A percentile compares a stretch with the other conserved stretches of the same genome.
Conservation (phyloP, 2,113 vertebrate species). For the Oostethus manadensis region DNA sequence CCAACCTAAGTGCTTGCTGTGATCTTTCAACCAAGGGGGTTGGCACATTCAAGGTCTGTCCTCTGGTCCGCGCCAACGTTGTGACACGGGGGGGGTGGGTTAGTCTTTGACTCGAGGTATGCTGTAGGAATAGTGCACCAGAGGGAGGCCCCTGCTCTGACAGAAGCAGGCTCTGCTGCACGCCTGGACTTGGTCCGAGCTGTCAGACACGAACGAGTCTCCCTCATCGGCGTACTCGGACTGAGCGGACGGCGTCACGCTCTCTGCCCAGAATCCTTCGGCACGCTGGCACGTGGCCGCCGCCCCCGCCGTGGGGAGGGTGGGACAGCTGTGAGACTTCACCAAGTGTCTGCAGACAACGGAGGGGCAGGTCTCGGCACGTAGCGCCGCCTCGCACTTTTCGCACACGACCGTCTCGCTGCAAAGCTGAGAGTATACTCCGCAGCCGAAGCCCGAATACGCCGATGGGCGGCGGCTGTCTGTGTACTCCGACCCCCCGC, state of each 20-base stretch:
- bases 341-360: conserved; percentile 89
- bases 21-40: conserved; percentile 37
- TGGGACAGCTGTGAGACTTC: conserved; percentile 92
- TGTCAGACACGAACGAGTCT: conserved; percentile 95
- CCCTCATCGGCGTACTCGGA: conserved; percentile 92
- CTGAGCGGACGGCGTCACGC: conserved; percentile 84
- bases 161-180: conserved; percentile 94
- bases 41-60: conserved; percentile 48
- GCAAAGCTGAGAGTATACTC: conserved; percentile 80
- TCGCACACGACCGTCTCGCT: conserved; percentile 78
- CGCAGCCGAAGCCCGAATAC: conserved; percentile 64
- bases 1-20: conserved; percentile 78
- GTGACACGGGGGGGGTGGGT: conserved; percentile 16
- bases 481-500: conserved; percentile 45
- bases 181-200: conserved; percentile 94
- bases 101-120: conserved; percentile 78
- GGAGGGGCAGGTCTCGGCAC: conserved; percentile 75
- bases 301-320: conserved; percentile 73
- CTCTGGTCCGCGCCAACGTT: conserved; percentile 24
- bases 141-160: conserved; percentile 88
- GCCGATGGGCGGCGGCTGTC: conserved; percentile 51
- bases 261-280: conserved; percentile 86
- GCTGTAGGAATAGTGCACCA: conserved; percentile 88
- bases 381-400: conserved; percentile 82
- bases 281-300: conserved; percentile 76